These are phyloP conservation scores for Drosophila multiciliata DNA, from an alignment of 2,888 invertebrate species.

Conservation along the genomic window DNA sequence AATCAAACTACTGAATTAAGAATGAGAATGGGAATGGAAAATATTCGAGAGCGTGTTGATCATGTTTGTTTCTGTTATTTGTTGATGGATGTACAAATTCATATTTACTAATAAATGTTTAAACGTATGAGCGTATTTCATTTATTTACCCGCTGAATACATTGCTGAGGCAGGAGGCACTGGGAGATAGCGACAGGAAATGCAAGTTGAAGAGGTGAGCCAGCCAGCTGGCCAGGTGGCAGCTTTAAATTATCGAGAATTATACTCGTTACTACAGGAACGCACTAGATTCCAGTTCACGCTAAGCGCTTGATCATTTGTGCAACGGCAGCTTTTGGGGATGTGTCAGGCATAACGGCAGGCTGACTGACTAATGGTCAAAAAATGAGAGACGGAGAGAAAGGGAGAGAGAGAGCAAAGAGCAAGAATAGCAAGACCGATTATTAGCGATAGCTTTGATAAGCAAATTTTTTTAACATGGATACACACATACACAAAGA, in stretches of 20 bases:
- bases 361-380: constrained; percentile 34
- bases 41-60: constrained; percentile 22
- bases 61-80: constrained; percentile 13
- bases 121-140: constrained; percentile 17
- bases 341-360: constrained; percentile 58
- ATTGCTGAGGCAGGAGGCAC: constrained; percentile 54
- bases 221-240: constrained; percentile 21
- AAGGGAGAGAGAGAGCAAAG: constrained; percentile 14
- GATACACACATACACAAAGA: constrained; percentile 15
- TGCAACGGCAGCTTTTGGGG: constrained; percentile 34
- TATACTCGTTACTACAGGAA: constrained; percentile 37
- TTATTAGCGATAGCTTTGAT: constrained; percentile 43
- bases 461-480: constrained; percentile 39
- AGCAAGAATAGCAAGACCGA: constrained; percentile 37
- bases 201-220: constrained; percentile 34
- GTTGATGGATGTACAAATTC: constrained; percentile 17
- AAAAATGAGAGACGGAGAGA: background rate
- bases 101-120: background rate
- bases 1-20: constrained; percentile 17
- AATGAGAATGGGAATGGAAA: constrained; percentile 9
- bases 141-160: constrained; percentile 83
- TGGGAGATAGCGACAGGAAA: constrained; percentile 31
- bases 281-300: constrained; percentile 47
- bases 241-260: constrained; percentile 32
- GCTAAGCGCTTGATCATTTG: constrained; percentile 48